Evolutionary conservation across 2,888 invertebrate genomes (phyloP), one percentile per base, ranked within the genome.

Genomic region (Cosmorhoe ocellata): DNA sequence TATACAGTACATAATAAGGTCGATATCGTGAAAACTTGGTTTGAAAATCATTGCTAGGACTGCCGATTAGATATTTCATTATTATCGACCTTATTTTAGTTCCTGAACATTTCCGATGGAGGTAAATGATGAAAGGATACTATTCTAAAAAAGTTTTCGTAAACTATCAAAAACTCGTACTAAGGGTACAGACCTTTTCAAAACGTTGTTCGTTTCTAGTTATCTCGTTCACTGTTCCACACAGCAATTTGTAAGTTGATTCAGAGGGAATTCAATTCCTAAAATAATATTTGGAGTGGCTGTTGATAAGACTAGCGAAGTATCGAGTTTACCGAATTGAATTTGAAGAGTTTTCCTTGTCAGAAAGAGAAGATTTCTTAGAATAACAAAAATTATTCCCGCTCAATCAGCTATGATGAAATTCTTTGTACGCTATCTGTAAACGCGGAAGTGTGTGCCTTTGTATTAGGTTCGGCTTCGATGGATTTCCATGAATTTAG

Each of bases 221-320:
- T 45, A 39, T 50, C 32, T 32, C 24, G 14, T 50, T 40, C 31
- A 34, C 32, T 18, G 30, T 47, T 51, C 32, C 12, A 24, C 10
- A 26, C 32, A 54, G 54, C 32, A 46, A 52, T 50, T 51, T 43
- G 24, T 46, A 51, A 50, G 22, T 39, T 39, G 27, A 34, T 41
- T 33, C 18, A 13, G 26, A 33, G 43, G 34, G 26, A 47, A 47
- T 40, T 22, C n/a, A 30, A 34, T 58, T 50, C 31, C 44, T 32
- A 31, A 41, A 46, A 46, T 47, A 45, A 45, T 55, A 50, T 56
- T 58, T 42, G 41, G 39, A 39, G 30, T 32, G 12, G 30, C 22
- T 18, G 34, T 47, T 33, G 28, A 42, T 43, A 43, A 33, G 39
- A 34, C 10, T 32, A 33, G 24, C 27, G 27, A 37, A 39, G 34